These are phyloP conservation scores for Monochamus saltuarius DNA, from an alignment of 1,140 invertebrate species.

Conservation along the genomic window DNA sequence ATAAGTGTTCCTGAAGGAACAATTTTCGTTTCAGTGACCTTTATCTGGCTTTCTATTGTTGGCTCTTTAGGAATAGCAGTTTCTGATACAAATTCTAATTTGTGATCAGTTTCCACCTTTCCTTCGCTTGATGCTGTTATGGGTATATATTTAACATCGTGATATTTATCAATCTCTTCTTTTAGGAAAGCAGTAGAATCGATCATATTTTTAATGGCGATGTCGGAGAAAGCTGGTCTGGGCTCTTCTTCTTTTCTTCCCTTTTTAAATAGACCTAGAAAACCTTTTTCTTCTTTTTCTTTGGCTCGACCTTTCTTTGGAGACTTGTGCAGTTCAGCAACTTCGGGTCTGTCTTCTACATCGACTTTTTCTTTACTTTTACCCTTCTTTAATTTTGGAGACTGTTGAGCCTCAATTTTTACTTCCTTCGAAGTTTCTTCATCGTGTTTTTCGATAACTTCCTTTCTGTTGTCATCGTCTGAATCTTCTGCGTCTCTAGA, in stretches of 20 bases:
- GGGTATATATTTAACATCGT: constrained; percentile 24
- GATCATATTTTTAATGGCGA: constrained; percentile 17
- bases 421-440: constrained; percentile 44
- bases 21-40: neutral
- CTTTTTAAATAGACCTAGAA: constrained; percentile 26
- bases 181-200: constrained; percentile 26
- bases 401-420: constrained; percentile 18
- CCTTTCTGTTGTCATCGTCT: constrained; percentile 33
- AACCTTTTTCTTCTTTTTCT: constrained; percentile 23
- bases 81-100: too few species aligned
- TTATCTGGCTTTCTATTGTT: neutral
- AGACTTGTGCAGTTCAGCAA: constrained; percentile 19
- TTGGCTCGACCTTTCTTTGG: constrained; percentile 6
- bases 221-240: constrained; percentile 17
- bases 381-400: constrained; percentile 30
- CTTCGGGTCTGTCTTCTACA: constrained; percentile 28
- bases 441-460: constrained; percentile 47
- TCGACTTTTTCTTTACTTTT: neutral
- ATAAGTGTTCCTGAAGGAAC: neutral
- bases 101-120: neutral
- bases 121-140: neutral
- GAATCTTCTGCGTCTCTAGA: constrained; percentile 41
- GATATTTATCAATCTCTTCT: constrained; percentile 32
- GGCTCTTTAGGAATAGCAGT: constrained; percentile 14
- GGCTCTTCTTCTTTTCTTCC: constrained; percentile 6